Base-by-base conservation (phyloP, 1,140 invertebrate genomes). In the Dinothrombium tinctorium region DNA sequence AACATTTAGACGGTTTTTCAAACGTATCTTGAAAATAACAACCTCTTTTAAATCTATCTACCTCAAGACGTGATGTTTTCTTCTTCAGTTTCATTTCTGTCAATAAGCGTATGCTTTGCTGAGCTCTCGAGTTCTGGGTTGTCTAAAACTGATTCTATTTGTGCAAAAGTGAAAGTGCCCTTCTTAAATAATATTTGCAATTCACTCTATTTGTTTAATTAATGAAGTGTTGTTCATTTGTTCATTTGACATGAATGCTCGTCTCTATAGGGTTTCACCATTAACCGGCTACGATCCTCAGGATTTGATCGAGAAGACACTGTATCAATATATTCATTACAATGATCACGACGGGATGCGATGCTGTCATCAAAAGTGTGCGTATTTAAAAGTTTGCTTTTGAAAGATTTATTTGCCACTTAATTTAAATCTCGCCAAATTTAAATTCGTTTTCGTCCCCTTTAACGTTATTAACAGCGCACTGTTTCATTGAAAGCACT, bases 201-300 rank as follows among this genome's bases (percentile, higher is more conserved):
- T n/a, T n/a, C n/a, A n/a, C n/a, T n/a, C n/a, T n/a, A n/a, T n/a
- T n/a, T n/a, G n/a, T n/a, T n/a, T n/a, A n/a, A n/a, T n/a, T n/a
- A n/a, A n/a, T n/a, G 19, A 19, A 6, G n/a, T 21, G 7, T 24
- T 37, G 6, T 9, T 3, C 6, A 25, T 3, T 15, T 12, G 15
- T 3, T 22, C 17, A 23, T 5, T 20, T 42, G 23, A 19, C 15
- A 19, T 25, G 4, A 7, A 6, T 42, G 12, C 29, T 21, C 17
- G n/a, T 9, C 46, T 52, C 69, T 69, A 39, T 70, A 92, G 87
- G 57, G 82, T 92, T 37, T 73, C 76, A 9, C 71, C 81, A 46
- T 60, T 95, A 46, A 95, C 87, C 4, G 87, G 87, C 7, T 95
- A 90, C 59, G 84, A 94, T 55, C 87, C 87, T 0, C 83, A 90